phyloP scores from a whole-genome alignment of 1,140 invertebrate genomes.

The Coenobita brevimanus region DNA sequence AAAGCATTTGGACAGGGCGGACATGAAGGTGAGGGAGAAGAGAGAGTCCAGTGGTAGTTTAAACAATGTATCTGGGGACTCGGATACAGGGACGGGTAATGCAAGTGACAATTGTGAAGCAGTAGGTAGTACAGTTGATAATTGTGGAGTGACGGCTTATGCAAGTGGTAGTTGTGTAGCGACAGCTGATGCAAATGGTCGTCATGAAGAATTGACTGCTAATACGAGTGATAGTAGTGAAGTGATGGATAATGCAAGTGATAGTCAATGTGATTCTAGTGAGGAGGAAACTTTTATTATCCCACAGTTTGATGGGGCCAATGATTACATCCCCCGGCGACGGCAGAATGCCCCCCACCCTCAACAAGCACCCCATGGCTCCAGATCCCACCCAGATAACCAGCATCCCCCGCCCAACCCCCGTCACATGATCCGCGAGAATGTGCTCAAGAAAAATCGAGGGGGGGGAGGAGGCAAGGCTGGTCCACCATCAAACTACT shows the following conservation, averaged over 20 bases:
- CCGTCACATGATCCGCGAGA: slow-evolving; percentile 20
- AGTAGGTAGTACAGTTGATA: neutral
- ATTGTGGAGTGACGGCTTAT: neutral
- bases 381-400: neutral
- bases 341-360: neutral
- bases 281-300: slow-evolving; percentile 47
- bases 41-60: too few species aligned
- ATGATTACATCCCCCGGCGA: slow-evolving; percentile 32
- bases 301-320: slow-evolving; percentile 59
- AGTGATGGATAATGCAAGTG: neutral
- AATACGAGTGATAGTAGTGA: neutral
- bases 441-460: slow-evolving; percentile 23
- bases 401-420: neutral
- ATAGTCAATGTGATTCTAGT: slow-evolving; percentile 31
- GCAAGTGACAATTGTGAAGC: neutral
- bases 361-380: neutral
- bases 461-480: neutral
- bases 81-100: neutral
- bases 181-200: neutral
- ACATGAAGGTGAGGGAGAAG: too few species aligned
- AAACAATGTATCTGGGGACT: too few species aligned
- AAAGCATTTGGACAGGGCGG: too few species aligned
- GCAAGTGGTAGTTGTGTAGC: neutral
- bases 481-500: neutral
- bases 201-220: too few species aligned